phyloP scores from a whole-genome alignment of 1,140 invertebrate genomes.

The Cyrtorhinus lividipennis region DNA sequence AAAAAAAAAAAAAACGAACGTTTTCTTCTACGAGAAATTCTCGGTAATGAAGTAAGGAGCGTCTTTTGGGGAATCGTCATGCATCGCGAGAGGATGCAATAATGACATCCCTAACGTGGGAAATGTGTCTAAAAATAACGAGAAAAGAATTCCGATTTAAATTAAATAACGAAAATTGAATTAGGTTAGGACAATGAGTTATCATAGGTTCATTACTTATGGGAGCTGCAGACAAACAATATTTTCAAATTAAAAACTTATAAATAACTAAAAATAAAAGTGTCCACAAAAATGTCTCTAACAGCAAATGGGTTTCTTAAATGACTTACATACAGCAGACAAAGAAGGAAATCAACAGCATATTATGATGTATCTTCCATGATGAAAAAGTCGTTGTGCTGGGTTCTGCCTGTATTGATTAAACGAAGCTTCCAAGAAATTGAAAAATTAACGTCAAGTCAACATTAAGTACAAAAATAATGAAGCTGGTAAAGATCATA shows the following conservation, averaged over 20 bases:
- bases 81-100: background rate
- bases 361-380: background rate
- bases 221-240: background rate
- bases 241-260: background rate
- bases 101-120: background rate
- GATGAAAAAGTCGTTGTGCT: slow-evolving; percentile 2
- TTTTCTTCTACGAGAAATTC: background rate
- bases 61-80: background rate
- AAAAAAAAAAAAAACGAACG: background rate
- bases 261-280: too few species aligned
- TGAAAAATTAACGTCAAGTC: background rate
- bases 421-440: slow-evolving; percentile 8
- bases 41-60: background rate
- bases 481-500: background rate
- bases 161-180: too few species aligned
- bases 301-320: slow-evolving; percentile 4
- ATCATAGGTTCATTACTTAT: background rate
- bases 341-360: slow-evolving; percentile 6
- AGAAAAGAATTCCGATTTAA: background rate
- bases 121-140: background rate
- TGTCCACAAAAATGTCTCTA: slow-evolving; percentile 2
- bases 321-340: slow-evolving; percentile 9
- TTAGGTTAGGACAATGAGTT: background rate
- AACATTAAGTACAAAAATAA: background rate
- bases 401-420: slow-evolving; percentile 5